Base-by-base conservation (phyloP, 2,888 invertebrate genomes). In the Diarsia rubi region DNA sequence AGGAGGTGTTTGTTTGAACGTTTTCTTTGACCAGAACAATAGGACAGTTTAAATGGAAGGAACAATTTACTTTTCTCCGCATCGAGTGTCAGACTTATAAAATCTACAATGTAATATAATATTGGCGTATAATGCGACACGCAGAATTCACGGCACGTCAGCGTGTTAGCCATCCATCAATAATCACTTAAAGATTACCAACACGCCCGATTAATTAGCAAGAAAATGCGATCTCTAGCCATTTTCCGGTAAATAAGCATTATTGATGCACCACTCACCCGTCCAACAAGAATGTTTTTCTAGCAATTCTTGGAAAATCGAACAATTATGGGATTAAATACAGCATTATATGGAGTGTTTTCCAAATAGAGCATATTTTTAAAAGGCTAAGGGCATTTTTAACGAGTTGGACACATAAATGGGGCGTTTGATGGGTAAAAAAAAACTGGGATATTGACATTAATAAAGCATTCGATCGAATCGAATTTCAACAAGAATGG, bases 211-310 rank as follows among this genome's bases (percentile, higher is more conserved):
- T 80, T 88, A 89, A 92, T 92, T 91, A 90, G 85, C 88, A 88
- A 90, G 90, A 92, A 91, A 92, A 90, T 90, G 85, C 86, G 88
- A 92, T 92, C 89, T 89, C 84, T 79, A 79, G 75, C 85, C 85
- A 93, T 94, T 94, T 94, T 94, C 94, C 94, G 93, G 92, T 92
- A 89, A 91, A 89, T 92, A 89, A 89, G 80, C 84, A 91, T 89
- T 89, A 88, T 90, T 84, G 87, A 89, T 86, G 81, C 82, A 82
- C 67, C 73, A 80, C 72, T 62, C 73, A 72, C 44, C 49, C 52
- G 64, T 62, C 69, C 63, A 37, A 72, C 66, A 65, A 69, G 77
- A 81, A 68, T 70, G 79, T 88, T 88, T 89, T 83, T 59, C 45
- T 69, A 37, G 16, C 37, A 71, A 71, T 88, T 88, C 87, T 82